phyloP scores from a whole-genome alignment of 2,113 vertebrate species.

The Sisor rabdophorus region DNA sequence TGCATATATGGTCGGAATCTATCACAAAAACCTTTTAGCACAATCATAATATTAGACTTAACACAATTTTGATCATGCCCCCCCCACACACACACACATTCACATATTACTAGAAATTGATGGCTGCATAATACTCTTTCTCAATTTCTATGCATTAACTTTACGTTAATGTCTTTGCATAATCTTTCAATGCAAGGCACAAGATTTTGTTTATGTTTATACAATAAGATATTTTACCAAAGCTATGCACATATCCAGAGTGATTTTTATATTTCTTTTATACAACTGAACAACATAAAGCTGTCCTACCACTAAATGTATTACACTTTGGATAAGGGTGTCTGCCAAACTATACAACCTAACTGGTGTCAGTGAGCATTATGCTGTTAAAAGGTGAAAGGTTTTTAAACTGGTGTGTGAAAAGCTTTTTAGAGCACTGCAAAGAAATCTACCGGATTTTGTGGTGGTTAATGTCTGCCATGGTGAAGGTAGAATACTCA shows the following conservation, averaged over 20 bases:
- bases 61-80: constrained; percentile 42
- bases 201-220: not conserved
- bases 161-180: not conserved
- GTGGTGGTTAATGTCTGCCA: constrained; percentile 84
- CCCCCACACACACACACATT: not conserved
- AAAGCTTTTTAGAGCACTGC: not conserved
- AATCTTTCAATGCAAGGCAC: not conserved
- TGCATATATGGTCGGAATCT: constrained; percentile 39
- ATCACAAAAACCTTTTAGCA: constrained; percentile 21
- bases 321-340: no score
- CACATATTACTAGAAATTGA: constrained; percentile 14
- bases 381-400: not conserved
- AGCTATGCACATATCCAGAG: no score
- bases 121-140: not conserved
- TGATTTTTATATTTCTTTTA: no score
- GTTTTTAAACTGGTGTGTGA: not conserved
- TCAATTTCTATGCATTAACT: not conserved
- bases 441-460: constrained; percentile 76
- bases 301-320: no score
- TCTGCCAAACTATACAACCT: not conserved
- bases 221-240: not conserved
- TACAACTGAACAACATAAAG: no score
- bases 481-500: constrained; percentile 83
- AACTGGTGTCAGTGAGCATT: not conserved
- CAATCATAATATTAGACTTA: constrained; percentile 11